Conservation (phyloP, 2,888 invertebrate genomes). For the Periphyllus acericola region DNA sequence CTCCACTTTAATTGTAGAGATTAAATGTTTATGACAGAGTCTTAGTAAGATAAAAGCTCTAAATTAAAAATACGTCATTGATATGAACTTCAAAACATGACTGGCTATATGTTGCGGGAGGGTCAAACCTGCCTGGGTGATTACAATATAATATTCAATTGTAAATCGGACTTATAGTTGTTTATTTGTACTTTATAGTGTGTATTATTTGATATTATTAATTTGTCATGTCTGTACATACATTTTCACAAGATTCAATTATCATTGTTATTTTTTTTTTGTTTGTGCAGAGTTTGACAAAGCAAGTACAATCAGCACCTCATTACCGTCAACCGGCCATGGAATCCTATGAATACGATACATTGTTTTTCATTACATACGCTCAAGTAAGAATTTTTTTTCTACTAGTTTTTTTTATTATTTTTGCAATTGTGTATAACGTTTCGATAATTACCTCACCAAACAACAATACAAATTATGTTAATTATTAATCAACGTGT, state of each 20-base stretch:
- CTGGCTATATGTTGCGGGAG: too few relatives aligned
- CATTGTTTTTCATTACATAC: slow-evolving; percentile 71
- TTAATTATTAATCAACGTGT: neutral
- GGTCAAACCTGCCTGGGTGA: too few relatives aligned
- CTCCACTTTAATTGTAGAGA: too few relatives aligned
- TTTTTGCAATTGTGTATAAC: neutral
- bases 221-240: neutral
- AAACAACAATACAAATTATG: too few relatives aligned
- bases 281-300: slow-evolving; percentile 65
- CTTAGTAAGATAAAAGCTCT: too few relatives aligned
- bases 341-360: slow-evolving; percentile 69
- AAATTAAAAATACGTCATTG: too few relatives aligned
- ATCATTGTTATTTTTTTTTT: slow-evolving; percentile 44
- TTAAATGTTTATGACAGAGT: too few relatives aligned
- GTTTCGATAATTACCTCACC: neutral
- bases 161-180: neutral
- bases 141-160: neutral
- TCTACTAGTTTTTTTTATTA: neutral
- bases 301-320: slow-evolving; percentile 64
- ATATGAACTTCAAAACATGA: too few relatives aligned
- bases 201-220: too few relatives aligned
- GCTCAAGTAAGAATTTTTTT: slow-evolving; percentile 68
- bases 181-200: too few relatives aligned
- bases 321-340: slow-evolving; percentile 69
- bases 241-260: neutral